phyloP scores from a whole-genome alignment of 2,888 invertebrate species.

The Emesis furor region DNA sequence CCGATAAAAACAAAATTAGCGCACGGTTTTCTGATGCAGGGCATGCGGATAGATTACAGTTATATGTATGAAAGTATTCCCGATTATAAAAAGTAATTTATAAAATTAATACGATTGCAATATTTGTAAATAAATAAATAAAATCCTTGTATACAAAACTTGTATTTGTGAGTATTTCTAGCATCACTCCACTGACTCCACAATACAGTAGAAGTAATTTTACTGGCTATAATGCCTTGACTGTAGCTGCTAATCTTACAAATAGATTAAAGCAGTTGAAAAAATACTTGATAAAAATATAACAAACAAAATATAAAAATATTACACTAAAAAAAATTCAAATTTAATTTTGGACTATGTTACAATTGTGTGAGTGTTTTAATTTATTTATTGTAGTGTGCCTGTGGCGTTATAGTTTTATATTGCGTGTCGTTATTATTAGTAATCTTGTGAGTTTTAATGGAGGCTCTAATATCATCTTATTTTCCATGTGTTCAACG shows the following conservation, averaged over 20 bases:
- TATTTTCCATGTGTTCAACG: not conserved
- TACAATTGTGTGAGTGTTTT: not conserved
- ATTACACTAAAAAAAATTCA: not conserved
- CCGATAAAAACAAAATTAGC: not conserved
- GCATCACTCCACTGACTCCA: too few species aligned
- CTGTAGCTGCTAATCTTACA: not conserved
- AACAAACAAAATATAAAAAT: too few species aligned
- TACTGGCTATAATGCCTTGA: not conserved
- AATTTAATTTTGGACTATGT: not conserved
- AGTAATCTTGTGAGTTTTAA: not conserved
- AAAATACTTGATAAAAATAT: not conserved
- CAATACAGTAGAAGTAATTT: too few species aligned
- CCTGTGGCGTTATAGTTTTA: not conserved
- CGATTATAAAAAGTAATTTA: too few species aligned
- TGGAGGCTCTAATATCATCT: not conserved
- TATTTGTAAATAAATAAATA: too few species aligned
- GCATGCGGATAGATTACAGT: too few species aligned
- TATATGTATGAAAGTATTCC: too few species aligned
- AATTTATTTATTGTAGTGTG: not conserved
- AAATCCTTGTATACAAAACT: too few species aligned
- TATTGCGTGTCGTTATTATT: not conserved
- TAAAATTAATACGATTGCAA: not conserved
- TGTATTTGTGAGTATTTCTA: too few species aligned
- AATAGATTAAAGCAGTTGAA: not conserved
- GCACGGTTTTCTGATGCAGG: too few species aligned